Evolutionary conservation across 1,140 invertebrate genomes (phyloP).

Genomic region (Hestina assimilis): DNA sequence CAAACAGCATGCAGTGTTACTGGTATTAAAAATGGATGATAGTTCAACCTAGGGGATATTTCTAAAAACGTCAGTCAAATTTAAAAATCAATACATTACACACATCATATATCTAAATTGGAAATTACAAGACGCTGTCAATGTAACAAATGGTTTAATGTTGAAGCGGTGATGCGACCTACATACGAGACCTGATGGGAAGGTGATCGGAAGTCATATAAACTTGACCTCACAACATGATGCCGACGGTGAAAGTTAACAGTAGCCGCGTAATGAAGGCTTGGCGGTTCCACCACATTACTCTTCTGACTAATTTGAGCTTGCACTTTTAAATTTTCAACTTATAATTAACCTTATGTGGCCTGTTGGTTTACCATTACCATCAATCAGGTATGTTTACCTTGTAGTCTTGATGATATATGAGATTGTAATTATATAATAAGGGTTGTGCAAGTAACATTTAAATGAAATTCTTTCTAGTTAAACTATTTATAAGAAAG

Average conservation of each 20-base stretch:
- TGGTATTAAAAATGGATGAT: too few species aligned
- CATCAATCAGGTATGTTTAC: constrained; percentile 29
- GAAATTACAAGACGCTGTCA: constrained; percentile 54
- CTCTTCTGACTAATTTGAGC: constrained; percentile 30
- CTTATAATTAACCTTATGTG: constrained; percentile 18
- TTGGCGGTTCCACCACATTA: constrained; percentile 32
- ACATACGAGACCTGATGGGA: constrained; percentile 38
- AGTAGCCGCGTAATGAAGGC: constrained; percentile 50
- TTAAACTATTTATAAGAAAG: neutral
- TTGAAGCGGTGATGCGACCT: constrained; percentile 47
- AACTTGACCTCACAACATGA: constrained; percentile 58
- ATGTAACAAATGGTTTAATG: constrained; percentile 54
- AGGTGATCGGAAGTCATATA: constrained; percentile 54
- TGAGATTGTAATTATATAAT: neutral
- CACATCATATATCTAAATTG: constrained; percentile 41
- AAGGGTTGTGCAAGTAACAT: neutral
- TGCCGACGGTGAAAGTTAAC: constrained; percentile 59
- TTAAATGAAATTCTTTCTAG: neutral
- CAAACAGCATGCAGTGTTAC: too few species aligned
- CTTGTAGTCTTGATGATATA: constrained; percentile 16
- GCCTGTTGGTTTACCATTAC: constrained; percentile 20
- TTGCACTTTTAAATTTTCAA: constrained; percentile 28
- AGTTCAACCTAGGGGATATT: too few species aligned
- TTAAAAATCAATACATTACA: constrained; percentile 25
- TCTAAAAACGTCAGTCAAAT: constrained; percentile 10